These are phyloP conservation scores for Stegophylla sp. DNA, from an alignment of 2,888 invertebrate genomes.

Conservation along the genomic window DNA sequence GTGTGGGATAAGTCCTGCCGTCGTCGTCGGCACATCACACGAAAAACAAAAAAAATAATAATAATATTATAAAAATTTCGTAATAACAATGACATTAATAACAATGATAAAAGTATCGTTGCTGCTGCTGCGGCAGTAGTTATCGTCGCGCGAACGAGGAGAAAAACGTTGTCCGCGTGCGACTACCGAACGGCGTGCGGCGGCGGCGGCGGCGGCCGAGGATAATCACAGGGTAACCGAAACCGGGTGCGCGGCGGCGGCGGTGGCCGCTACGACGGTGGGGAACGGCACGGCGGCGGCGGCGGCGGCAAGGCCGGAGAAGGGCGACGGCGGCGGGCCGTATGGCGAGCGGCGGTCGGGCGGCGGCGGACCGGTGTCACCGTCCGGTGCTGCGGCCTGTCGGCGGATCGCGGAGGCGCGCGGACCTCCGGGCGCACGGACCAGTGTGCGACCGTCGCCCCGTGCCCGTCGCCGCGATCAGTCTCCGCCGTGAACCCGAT, in stretches of 20 bases:
- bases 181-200: conserved; percentile 43
- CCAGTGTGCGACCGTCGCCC: too few species aligned
- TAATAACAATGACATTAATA: too few species aligned
- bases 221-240: conserved; percentile 53
- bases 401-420: conserved; percentile 19
- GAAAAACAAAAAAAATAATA: too few species aligned
- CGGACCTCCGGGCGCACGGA: conserved; percentile 23
- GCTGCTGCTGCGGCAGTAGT: too few species aligned
- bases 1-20: too few species aligned
- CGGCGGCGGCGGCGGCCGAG: conserved; percentile 32
- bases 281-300: not conserved
- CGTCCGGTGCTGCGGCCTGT: conserved; percentile 15
- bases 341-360: not conserved
- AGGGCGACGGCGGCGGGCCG: not conserved
- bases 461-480: conserved; percentile 37
- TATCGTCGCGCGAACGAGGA: not conserved
- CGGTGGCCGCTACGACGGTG: not conserved
- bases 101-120: too few species aligned
- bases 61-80: too few species aligned
- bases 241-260: conserved; percentile 16
- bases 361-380: not conserved
- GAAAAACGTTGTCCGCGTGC: not conserved
- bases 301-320: not conserved
- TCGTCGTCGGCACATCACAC: too few species aligned
- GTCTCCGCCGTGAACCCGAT: conserved; percentile 52